phyloP scores from a whole-genome alignment of 2,888 invertebrate genomes.

The Auanema sp. region DNA sequence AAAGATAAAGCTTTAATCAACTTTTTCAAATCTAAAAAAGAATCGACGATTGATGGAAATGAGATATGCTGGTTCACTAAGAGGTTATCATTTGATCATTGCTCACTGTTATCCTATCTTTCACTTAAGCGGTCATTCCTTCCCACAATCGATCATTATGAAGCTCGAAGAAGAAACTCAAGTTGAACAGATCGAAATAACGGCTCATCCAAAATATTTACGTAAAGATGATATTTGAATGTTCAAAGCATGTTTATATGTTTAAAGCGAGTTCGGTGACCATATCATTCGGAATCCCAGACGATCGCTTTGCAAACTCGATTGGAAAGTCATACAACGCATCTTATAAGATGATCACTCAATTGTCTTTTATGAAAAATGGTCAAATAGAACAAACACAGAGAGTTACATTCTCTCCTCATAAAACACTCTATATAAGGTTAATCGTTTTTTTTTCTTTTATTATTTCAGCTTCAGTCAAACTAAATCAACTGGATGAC shows the following conservation, averaged over 20 bases:
- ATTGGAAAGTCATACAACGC: constrained; percentile 35
- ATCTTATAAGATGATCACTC: constrained; percentile 19
- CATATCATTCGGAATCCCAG: constrained; percentile 34
- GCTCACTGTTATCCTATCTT: background rate
- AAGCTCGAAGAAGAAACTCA: constrained; percentile 27
- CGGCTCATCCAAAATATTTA: constrained; percentile 26
- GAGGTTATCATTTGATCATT: constrained; percentile 4
- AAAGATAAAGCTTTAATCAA: constrained; percentile 8
- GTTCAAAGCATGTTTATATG: background rate
- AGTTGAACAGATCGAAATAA: constrained; percentile 29
- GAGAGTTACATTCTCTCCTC: constrained; percentile 8
- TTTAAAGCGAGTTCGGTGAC: constrained; percentile 35
- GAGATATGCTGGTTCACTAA: constrained; percentile 17
- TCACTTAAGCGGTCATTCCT: constrained; percentile 28
- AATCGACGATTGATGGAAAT: background rate
- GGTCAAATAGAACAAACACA: constrained; percentile 8
- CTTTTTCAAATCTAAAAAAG: background rate
- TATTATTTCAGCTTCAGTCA: too few relatives aligned
- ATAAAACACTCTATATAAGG: constrained; percentile 14
- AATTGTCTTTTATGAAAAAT: constrained; percentile 16
- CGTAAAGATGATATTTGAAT: constrained; percentile 17
- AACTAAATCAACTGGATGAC: too few relatives aligned
- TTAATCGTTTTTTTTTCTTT: background rate
- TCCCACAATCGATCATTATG: constrained; percentile 32
- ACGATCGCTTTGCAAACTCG: constrained; percentile 29